Conservation (phyloP, 2,113 vertebrate species). For the Psittacara wagleri region DNA sequence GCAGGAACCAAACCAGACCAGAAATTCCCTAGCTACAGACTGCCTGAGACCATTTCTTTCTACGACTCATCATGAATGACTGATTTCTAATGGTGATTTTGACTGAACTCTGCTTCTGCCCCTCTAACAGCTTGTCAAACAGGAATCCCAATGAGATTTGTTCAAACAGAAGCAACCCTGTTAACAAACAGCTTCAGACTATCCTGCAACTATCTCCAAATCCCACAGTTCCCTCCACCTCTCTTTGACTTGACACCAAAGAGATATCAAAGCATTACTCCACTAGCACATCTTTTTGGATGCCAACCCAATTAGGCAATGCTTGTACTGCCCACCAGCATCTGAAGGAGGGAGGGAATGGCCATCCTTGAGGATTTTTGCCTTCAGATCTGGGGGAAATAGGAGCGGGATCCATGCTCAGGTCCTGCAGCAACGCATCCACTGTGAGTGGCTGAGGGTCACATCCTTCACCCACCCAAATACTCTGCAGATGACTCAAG, state of each 20-base stretch:
- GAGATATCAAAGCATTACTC: background rate
- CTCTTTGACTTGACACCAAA: background rate
- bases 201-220: background rate
- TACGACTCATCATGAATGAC: background rate
- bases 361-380: background rate
- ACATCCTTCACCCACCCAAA: background rate
- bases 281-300: background rate
- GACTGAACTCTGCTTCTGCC: background rate
- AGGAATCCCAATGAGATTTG: background rate
- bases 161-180: background rate
- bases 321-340: background rate
- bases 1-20: background rate
- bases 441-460: background rate
- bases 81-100: fast-evolving
- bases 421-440: background rate
- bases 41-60: background rate
- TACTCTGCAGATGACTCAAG: background rate
- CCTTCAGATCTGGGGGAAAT: background rate
- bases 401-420: background rate
- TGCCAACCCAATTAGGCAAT: background rate
- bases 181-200: background rate
- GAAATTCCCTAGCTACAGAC: background rate
- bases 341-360: background rate
- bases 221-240: background rate
- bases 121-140: background rate